phyloP scores from a whole-genome alignment of 2,113 vertebrate species.

The Pygathrix nemaeus region DNA sequence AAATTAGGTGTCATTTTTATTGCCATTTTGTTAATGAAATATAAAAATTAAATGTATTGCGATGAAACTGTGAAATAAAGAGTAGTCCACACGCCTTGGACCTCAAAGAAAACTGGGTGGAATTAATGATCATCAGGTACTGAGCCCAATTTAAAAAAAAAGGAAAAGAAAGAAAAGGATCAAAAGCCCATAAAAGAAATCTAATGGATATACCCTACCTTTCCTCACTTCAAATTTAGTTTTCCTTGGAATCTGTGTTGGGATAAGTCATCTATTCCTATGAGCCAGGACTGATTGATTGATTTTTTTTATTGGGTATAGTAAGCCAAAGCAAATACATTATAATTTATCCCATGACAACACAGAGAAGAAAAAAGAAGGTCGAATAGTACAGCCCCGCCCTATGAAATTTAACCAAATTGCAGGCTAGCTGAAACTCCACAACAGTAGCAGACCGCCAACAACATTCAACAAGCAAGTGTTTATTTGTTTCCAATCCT shows the following conservation, averaged over 20 bases:
- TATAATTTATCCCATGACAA: not conserved
- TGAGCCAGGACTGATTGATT: not conserved
- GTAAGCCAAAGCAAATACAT: not conserved
- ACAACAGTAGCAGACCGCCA: accelerated
- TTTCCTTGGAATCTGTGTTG: not conserved
- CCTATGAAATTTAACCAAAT: not conserved
- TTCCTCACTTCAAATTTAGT: not conserved
- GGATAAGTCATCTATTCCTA: not conserved
- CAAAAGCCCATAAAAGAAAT: not conserved
- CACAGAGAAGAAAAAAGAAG: not conserved
- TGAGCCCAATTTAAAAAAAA: not conserved
- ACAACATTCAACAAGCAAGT: accelerated
- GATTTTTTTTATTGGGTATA: not conserved
- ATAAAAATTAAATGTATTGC: not conserved
- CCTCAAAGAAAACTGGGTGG: not conserved
- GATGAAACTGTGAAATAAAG: not conserved
- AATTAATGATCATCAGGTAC: not conserved
- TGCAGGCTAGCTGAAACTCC: not conserved
- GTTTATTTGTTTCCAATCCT: no score
- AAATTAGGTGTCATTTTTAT: not conserved
- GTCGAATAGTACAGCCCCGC: not conserved
- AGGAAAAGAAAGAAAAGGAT: not conserved
- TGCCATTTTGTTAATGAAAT: constrained; percentile 36
- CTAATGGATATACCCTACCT: not conserved
- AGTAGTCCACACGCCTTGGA: not conserved